These are phyloP conservation scores for Parotocinclus haroldoi DNA, from an alignment of 2,797 vertebrate genomes.

Conservation along the genomic window DNA sequence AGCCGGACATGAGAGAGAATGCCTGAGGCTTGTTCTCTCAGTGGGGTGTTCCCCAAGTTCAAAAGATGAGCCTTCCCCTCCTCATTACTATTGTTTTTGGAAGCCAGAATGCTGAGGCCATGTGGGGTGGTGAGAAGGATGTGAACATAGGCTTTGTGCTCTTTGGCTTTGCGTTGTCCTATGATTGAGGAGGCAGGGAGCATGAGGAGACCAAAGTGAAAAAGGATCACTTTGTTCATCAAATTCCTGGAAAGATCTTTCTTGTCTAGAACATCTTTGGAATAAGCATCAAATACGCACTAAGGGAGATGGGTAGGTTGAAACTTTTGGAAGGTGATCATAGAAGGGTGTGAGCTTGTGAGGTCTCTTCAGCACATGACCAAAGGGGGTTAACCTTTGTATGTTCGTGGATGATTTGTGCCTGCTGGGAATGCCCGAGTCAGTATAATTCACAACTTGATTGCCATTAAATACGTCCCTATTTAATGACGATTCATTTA, in stretches of 20 bases:
- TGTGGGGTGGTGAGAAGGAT: slow-evolving; percentile 41
- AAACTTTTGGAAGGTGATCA: too few relatives aligned
- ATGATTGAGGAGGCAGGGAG: slow-evolving; percentile 10
- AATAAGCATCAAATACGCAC: too few relatives aligned
- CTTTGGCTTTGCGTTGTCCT: slow-evolving; percentile 29
- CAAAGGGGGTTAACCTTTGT: too few relatives aligned
- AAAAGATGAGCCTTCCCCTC: slow-evolving; percentile 62
- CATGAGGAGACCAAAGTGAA: slow-evolving; percentile 20
- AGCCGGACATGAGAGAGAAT: slow-evolving; percentile 1
- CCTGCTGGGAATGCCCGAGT: too few relatives aligned
- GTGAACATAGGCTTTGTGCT: slow-evolving; percentile 24
- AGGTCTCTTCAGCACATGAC: too few relatives aligned
- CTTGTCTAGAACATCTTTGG: too few relatives aligned
- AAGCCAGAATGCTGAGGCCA: slow-evolving; percentile 57
- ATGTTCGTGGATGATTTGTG: too few relatives aligned
- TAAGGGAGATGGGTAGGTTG: too few relatives aligned
- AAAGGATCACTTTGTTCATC: neutral
- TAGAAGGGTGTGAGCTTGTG: too few relatives aligned
- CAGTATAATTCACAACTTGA: too few relatives aligned
- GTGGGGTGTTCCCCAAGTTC: slow-evolving; percentile 46
- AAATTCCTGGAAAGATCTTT: neutral
- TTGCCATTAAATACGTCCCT: too few relatives aligned
- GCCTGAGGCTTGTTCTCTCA: neutral
- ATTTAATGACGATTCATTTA: too few relatives aligned
- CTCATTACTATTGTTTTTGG: slow-evolving; percentile 57